A percentile compares a stretch with the other conserved stretches of the same genome.
phyloP scores from a whole-genome alignment of 2,113 vertebrate species.

The Corynorhinus townsendii region DNA sequence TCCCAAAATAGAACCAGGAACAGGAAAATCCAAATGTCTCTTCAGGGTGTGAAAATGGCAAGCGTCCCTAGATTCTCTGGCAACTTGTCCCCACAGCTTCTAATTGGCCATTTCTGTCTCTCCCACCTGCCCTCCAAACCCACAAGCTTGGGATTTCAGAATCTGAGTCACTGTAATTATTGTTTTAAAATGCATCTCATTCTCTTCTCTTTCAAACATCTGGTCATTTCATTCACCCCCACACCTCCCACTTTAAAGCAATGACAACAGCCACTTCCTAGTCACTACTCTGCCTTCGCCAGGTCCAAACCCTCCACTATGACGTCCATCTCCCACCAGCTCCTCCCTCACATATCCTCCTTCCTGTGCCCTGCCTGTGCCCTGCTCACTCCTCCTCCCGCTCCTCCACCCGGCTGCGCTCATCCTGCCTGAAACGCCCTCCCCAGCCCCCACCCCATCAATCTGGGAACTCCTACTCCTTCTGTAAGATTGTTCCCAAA shows the following conservation, averaged over 20 bases:
- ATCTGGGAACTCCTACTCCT: conserved; percentile 50
- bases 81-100: rapidly evolving
- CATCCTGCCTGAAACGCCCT: neutral
- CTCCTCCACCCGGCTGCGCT: neutral
- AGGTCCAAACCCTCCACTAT: neutral
- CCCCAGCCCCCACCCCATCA: neutral
- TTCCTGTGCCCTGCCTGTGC: neutral
- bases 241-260: neutral
- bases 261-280: neutral
- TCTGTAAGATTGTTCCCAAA: conserved; percentile 24
- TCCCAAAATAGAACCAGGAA: conserved; percentile 54
- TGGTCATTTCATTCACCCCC: neutral
- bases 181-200: neutral
- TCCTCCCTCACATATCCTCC: neutral
- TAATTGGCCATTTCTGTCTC: neutral
- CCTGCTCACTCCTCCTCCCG: neutral
- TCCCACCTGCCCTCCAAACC: neutral
- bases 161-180: neutral
- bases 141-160: neutral
- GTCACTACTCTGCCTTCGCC: neutral
- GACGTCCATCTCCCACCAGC: neutral
- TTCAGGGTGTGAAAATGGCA: neutral
- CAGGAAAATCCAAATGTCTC: conserved; percentile 24
- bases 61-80: rapidly evolving
- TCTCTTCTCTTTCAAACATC: neutral